Conservation (phyloP, 2,113 vertebrate genomes). For the Aix galericulata region DNA sequence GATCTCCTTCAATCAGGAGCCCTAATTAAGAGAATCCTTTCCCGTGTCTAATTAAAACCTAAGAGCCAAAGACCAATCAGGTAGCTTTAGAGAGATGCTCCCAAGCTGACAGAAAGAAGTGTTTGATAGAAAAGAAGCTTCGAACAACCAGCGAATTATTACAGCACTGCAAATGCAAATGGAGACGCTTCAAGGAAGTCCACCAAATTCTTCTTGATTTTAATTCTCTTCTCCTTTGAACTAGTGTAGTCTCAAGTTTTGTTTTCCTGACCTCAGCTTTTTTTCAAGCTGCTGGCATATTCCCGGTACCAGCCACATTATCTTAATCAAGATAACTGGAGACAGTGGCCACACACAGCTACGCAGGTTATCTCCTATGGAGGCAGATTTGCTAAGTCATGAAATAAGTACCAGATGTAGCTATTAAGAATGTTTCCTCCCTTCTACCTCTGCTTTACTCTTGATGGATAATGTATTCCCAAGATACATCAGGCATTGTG, state of each 20-base stretch:
- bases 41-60: constrained; percentile 10
- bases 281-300: background rate
- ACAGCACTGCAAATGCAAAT: background rate
- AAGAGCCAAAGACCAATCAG: constrained; percentile 1
- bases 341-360: background rate
- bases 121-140: background rate
- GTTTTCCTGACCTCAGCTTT: background rate
- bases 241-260: background rate
- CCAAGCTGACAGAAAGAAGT: background rate
- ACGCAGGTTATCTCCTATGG: background rate
- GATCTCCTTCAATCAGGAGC: constrained; percentile 4
- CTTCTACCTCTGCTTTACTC: background rate
- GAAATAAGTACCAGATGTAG: background rate
- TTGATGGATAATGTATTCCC: background rate
- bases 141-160: background rate
- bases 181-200: background rate
- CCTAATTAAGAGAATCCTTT: constrained; percentile 34
- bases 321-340: background rate
- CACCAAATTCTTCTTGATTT: constrained; percentile 2
- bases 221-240: constrained; percentile 14
- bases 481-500: background rate
- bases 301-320: background rate
- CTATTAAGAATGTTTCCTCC: background rate
- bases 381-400: background rate
- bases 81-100: constrained; percentile 4